Evolutionary conservation across 2,797 vertebrate genomes (phyloP), one percentile per base, ranked within the genome.

Genomic region (Anableps anableps): DNA sequence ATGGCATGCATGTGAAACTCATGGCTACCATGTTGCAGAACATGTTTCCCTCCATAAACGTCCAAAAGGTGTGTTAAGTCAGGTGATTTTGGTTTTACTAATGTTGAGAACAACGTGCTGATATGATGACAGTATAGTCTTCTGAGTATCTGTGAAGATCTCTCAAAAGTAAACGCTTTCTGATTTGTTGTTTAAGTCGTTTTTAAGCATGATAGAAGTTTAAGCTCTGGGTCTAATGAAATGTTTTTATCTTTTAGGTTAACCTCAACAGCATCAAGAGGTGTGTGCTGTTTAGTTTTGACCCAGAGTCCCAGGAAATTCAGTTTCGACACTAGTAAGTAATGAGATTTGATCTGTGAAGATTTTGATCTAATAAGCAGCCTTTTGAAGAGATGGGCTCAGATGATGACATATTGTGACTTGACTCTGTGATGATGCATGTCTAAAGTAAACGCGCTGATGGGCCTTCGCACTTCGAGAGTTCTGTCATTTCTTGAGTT

Each of bases 1-100:
- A 96, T 0, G 97, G 97, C 82, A 98, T 99, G 96, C 98, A 99
- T 0, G 72, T 99, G 80, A 98, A 98, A 87, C 95, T 99, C 62
- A 98, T 98, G 97, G 96, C 97, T 80, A 97, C 95, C 83, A 98
- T 98, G 97, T 98, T 99, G 88, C 98, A 99, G 88, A 97, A 99
- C 92, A 96, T 99, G 95, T 98, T 99, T 47, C 98, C 98, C 0
- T 97, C 97, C 77, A 98, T 99, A 87, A 99, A 98, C 0, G 97
- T 99, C 77, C 97, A 98, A 90, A 97, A 93, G 96, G 98, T 98
- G 80, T 1, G 93, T 5, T 4, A 58, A 26, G 6, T 0, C 0
- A 8, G 55, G 17, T n/a, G 0, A 0, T 6, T 53, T 10, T 13
- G 8, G 0, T 36, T 1, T n/a, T 17, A 73, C 34, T 77, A 13